phyloP scores from a whole-genome alignment of 1,140 invertebrate species.

The Sycobia sp. region DNA sequence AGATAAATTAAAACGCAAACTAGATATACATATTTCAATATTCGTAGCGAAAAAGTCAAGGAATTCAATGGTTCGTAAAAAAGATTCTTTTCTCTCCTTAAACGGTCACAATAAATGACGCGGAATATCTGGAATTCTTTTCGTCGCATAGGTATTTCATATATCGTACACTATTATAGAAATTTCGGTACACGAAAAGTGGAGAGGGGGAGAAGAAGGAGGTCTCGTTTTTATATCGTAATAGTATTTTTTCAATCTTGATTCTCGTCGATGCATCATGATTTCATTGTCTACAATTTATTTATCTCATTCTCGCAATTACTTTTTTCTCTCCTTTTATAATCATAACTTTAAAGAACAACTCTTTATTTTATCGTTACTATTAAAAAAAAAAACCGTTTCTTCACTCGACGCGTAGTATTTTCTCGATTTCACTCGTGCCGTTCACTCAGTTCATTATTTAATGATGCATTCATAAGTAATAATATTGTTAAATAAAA shows the following conservation, averaged over 20 bases:
- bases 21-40: conserved; percentile 26
- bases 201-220: conserved; percentile 31
- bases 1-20: conserved; percentile 34
- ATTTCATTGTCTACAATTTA: conserved; percentile 37
- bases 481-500: conserved; percentile 56
- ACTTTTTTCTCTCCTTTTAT: conserved; percentile 32
- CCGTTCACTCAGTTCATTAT: conserved; percentile 36
- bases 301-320: conserved; percentile 36
- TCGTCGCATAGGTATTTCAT: conserved; percentile 24
- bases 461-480: conserved; percentile 58
- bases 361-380: conserved; percentile 27
- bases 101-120: conserved; percentile 16
- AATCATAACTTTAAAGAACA: conserved; percentile 48
- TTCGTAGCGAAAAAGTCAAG: conserved; percentile 33
- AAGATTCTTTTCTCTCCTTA: conserved; percentile 13
- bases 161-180: conserved; percentile 27
- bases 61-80: conserved; percentile 21
- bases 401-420: conserved; percentile 24
- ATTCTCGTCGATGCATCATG: conserved; percentile 37
- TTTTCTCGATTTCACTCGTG: conserved; percentile 28
- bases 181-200: conserved; percentile 6
- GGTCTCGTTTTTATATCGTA: conserved; percentile 33
- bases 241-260: conserved; percentile 36
- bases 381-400: conserved; percentile 38
- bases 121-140: conserved; percentile 13